Evolutionary conservation across 23 tunicate species (phyloP), one percentile per base, ranked within the genome.

Genomic region (Ciona savignyi): DNA sequence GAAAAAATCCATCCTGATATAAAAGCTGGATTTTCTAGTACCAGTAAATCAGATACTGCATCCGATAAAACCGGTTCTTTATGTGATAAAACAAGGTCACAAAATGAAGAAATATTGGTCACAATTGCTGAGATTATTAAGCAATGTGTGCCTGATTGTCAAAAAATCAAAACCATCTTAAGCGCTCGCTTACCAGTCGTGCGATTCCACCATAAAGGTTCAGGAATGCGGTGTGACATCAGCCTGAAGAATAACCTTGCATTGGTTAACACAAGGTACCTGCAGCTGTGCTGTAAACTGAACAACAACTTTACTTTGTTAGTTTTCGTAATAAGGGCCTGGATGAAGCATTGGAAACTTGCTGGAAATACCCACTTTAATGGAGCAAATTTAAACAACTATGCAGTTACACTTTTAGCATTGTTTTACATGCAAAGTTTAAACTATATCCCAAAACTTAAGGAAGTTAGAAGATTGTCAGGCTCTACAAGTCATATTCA

Each of bases 291-390:
- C 51, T 56, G 74, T 26, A 33, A 68, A 3, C 23, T 73, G 19
- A 35, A 23, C 29, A 89, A 89, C 15, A 21, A 34, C 32, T 74
- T 83, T 3, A 35, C 32, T 0, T 73, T 84, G 4, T 63, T 89
- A 6, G 85, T 83, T 2, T 76, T 74, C 24, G 78, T 68, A 1
- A 32, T 89, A 32, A 33, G 88, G 27, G 35, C 70, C 1, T 89
- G 96, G 96, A 89, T 89, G 96, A 78, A 79, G 60, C 96, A 89
- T 34, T 83, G 89, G 89, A 77, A 83, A 68, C 35, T 89, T 62
- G 85, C 96, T 32, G 96, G 96, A 78, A 60, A 49, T 68, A 25
- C 27, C 2, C 86, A 88, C 22, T 65, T 76, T 25, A 85, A 80
- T 35, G 83, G 96, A 23, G 75, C 89, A 33, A 63, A 74, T 23